Base-by-base conservation (phyloP, 2,797 vertebrate species). In the Alcedo quadribrachys region DNA sequence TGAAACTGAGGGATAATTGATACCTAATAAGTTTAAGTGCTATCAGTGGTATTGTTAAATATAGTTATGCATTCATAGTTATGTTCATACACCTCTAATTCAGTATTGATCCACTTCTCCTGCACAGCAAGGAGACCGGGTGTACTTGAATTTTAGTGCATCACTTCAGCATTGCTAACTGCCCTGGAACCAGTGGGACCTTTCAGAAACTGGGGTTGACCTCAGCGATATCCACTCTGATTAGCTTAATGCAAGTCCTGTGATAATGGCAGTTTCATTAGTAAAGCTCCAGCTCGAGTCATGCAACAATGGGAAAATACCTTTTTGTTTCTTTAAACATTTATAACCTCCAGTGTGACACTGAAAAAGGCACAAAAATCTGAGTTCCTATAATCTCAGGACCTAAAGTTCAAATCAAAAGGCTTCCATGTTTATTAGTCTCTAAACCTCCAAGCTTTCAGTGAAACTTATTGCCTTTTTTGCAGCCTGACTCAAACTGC, bases 21-120 rank as follows among this genome's bases (percentile, higher is more conserved):
- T 71, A 87, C 58, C 73, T 93, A 87, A 83, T 71, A 90, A 87
- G 85, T 93, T 92, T 81, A 94, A 95, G 87, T 90, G 89, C 92
- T 93, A 82, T 70, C 90, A 89, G 90, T 92, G 84, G 75, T 89
- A 77, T 40, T 92, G 86, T 90, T 95, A 93, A 96, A 92, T 96
- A 93, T 93, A 90, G 78, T 94, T 94, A 95, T 65, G 83, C 86
- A 90, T n/a, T n/a, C n/a, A n/a, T n/a, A n/a, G n/a, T n/a, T n/a
- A n/a, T n/a, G 88, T 92, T 90, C 93, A 94, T 92, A 75, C 89
- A 82, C 68, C 54, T 89, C 78, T 95, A 93, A 92, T 92, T 94
- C 84, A 82, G 81, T 90, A 95, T 95, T 73, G 92, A 95, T 94
- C 81, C 50, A 65, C 71, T 85, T 81, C 74, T 61, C 24, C 75